Evolutionary conservation across 2,113 vertebrate species (phyloP).

Genomic region (Raja brachyura): DNA sequence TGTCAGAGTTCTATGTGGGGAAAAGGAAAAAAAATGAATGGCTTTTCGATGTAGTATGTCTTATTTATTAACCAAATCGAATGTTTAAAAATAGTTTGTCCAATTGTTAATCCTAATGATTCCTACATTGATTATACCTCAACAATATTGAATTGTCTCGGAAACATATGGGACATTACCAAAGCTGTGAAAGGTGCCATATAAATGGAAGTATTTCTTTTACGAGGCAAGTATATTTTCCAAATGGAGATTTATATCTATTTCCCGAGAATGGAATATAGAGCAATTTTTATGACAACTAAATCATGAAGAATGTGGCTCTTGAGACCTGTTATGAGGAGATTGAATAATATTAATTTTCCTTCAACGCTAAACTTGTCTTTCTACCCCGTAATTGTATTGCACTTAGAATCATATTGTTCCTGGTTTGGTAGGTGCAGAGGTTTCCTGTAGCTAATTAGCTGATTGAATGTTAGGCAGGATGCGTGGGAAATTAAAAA

Average conservation of each 20-base stretch:
- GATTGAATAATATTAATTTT: constrained; percentile 26
- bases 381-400: not conserved
- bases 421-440: not conserved
- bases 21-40: not conserved
- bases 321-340: constrained; percentile 6
- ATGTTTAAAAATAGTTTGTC: not conserved
- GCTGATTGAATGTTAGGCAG: not conserved
- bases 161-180: too few species aligned
- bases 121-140: too few species aligned
- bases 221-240: too few species aligned
- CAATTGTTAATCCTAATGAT: not conserved
- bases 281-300: constrained; percentile 9
- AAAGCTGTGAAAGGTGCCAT: too few species aligned
- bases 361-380: not conserved
- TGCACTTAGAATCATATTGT: not conserved
- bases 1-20: not conserved
- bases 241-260: not conserved
- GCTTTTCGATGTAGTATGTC: not conserved
- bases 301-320: not conserved
- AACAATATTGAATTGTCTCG: too few species aligned
- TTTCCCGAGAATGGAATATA: not conserved
- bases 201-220: too few species aligned
- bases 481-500: not conserved
- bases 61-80: not conserved
- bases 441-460: not conserved